Conservation (phyloP, 2,113 vertebrate genomes). For the Spea multiplicata region DNA sequence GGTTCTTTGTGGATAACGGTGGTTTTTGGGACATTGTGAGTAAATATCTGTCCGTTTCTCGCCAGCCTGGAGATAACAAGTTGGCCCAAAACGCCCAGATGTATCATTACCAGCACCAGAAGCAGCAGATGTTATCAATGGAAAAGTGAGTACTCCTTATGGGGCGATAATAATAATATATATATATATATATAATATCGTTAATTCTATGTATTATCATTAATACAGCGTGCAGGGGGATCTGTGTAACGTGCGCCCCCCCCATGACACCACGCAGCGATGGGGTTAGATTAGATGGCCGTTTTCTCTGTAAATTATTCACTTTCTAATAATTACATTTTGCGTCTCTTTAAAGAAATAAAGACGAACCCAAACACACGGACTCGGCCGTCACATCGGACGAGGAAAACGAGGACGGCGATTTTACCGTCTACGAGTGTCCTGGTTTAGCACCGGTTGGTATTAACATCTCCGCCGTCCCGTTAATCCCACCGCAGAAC, state of each 20-base stretch:
- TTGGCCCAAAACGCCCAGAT: conserved; percentile 90
- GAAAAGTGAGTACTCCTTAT: conserved; percentile 74
- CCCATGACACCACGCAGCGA: no score
- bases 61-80: conserved; percentile 83
- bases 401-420: conserved; percentile 91
- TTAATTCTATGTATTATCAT: no score
- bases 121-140: conserved; percentile 91
- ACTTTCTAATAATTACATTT: no score
- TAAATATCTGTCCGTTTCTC: background rate
- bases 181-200: no score
- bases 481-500: no score
- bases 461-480: background rate
- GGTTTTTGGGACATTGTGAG: no score
- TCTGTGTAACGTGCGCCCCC: no score
- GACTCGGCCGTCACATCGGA: conserved; percentile 80
- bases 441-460: conserved; percentile 91
- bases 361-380: conserved; percentile 76
- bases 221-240: no score
- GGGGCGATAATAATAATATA: no score
- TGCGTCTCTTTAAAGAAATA: conserved; percentile 66
- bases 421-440: conserved; percentile 95
- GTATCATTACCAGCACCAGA: conserved; percentile 96
- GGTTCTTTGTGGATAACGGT: no score
- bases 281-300: no score
- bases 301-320: no score